Base-by-base conservation (phyloP, 2,797 vertebrate species). In the Sarcoramphus papa region DNA sequence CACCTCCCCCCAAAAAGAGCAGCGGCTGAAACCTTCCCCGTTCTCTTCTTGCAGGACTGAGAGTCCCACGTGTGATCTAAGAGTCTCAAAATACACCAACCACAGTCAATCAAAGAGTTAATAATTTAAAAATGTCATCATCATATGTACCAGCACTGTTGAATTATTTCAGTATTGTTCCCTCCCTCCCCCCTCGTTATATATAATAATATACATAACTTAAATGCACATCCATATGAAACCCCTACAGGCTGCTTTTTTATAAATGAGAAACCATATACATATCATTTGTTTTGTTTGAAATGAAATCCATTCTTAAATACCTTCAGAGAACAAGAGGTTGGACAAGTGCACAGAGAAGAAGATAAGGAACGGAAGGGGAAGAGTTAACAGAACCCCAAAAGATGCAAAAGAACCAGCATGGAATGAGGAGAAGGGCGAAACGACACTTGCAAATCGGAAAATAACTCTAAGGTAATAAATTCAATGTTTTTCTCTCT, bases 151-250 rank as follows among this genome's bases (percentile, higher is more conserved):
- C 97, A 98, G 97, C 96, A 97, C 96, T 96, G 97, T 97, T 98
- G 96, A 98, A 95, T 92, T 92, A 90, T 97, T 97, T 98, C 95
- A 97, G 96, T 96, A 97, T 97, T 90, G 78, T 96, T 98, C 96
- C 96, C 96, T 94, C 95, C 97, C 97, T 97, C 97, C 97, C 98
- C 95, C 97, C 97, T 97, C 7, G 31, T 98, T 97, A 98, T 97
- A 98, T 92, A 97, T 97, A 96, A 97, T 97, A 98, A 97, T 97
- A 98, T 98, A 98, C 97, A 98, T 97, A 98, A 98, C 97, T 98
- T 97, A 98, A 98, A 98, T 98, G 97, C 98, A 98, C 98, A 98
- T 97, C 97, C 96, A 95, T 98, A 97, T 96, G 97, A 96, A 98
- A 97, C 93, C 97, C 95, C 97, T 97, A 98, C 84, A 94, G 97